These are phyloP conservation scores for Numida meleagris DNA, from an alignment of 2,113 vertebrate genomes.

Conservation along the genomic window DNA sequence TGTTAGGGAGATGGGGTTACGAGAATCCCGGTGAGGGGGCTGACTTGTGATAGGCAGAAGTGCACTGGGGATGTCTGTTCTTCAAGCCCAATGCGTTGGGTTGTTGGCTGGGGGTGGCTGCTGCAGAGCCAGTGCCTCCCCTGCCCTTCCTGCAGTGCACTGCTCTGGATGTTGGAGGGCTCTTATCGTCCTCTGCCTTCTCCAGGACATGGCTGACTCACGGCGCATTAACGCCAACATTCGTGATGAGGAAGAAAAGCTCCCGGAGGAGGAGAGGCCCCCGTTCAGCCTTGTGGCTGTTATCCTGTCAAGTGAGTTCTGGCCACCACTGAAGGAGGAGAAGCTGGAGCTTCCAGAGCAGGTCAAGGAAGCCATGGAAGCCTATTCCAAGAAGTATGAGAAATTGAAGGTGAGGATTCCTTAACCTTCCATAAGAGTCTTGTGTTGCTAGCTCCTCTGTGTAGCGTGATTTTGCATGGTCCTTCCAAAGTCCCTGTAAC, in stretches of 20 bases:
- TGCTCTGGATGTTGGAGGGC: background rate
- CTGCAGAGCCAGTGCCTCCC: background rate
- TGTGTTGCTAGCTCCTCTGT: rapidly evolving
- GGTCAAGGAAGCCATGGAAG: constrained; percentile 88
- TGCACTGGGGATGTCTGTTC: background rate
- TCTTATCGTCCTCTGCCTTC: background rate
- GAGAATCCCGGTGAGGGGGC: background rate
- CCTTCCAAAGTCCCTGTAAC: background rate
- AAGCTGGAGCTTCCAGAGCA: constrained; percentile 92
- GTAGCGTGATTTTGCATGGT: too few species aligned
- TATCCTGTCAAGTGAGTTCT: constrained; percentile 97
- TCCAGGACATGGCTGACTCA: constrained; percentile 95
- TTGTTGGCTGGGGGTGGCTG: background rate
- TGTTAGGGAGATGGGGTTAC: background rate
- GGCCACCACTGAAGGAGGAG: constrained; percentile 96
- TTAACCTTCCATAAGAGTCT: background rate
- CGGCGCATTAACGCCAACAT: constrained; percentile 95
- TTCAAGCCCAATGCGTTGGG: background rate
- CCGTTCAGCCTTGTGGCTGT: constrained; percentile 86
- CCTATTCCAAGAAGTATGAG: constrained; percentile 94
- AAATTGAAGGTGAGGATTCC: constrained; percentile 89
- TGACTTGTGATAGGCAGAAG: background rate
- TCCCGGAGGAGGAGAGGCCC: constrained; percentile 84
- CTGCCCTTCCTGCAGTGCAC: background rate
- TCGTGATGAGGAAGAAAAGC: constrained; percentile 89